Evolutionary conservation across 2,797 vertebrate genomes (phyloP).

Genomic region (Onychomys leucogaster): DNA sequence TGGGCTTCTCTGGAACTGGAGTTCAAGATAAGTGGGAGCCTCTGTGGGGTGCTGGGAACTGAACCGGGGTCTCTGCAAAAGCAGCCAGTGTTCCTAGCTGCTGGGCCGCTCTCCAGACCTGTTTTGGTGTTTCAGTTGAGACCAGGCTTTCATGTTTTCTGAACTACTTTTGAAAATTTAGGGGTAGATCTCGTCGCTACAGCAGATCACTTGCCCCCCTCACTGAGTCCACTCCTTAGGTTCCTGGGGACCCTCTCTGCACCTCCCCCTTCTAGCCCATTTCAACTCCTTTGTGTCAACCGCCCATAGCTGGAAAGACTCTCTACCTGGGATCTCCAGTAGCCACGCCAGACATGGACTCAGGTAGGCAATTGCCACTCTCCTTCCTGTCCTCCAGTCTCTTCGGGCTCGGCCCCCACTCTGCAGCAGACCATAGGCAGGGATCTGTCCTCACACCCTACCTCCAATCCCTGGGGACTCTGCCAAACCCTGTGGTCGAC

Average conservation of each 20-base stretch:
- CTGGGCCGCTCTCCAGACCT: too few relatives aligned
- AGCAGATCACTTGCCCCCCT: too few relatives aligned
- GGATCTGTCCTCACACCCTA: neutral
- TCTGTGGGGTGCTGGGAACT: too few relatives aligned
- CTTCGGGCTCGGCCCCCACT: neutral
- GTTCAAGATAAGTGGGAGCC: too few relatives aligned
- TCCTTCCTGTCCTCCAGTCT: neutral
- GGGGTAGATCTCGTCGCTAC: neutral
- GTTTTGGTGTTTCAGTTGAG: neutral
- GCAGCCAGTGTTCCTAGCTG: too few relatives aligned
- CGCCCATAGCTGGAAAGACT: neutral
- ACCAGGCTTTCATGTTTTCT: constrained; percentile 9
- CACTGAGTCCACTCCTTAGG: too few relatives aligned
- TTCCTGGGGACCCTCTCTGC: too few relatives aligned
- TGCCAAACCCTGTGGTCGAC: neutral
- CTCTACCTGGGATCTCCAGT: neutral
- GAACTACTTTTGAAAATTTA: neutral
- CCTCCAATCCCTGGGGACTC: neutral
- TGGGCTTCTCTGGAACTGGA: too few relatives aligned
- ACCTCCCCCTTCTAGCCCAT: too few relatives aligned
- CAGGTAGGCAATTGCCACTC: too few relatives aligned
- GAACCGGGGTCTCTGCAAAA: too few relatives aligned
- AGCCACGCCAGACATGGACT: neutral
- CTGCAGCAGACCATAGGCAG: neutral
- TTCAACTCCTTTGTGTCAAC: too few relatives aligned